Percentiles rank a stretch among this genome's conserved stretches.
These are phyloP conservation scores for Chirona hameri DNA, from an alignment of 2,888 invertebrate species.

Conservation along the genomic window DNA sequence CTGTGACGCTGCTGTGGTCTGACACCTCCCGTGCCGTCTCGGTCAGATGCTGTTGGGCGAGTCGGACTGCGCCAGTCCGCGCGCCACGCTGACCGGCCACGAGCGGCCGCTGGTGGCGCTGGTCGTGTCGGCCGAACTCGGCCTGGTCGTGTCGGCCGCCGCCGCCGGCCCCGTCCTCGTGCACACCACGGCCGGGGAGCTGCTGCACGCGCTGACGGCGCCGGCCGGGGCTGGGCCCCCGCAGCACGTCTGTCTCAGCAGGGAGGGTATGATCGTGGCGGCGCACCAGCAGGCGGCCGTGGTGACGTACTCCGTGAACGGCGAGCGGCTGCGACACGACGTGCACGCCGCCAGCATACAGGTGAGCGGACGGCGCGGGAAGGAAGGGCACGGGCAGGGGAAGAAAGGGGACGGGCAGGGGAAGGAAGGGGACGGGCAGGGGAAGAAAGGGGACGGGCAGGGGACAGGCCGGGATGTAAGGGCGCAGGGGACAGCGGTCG, in stretches of 20 bases:
- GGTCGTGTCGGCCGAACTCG: constrained; percentile 95
- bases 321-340: constrained; percentile 80
- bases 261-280: constrained; percentile 93
- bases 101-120: constrained; percentile 93
- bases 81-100: constrained; percentile 95
- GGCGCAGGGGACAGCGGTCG: too few relatives aligned
- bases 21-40: too few relatives aligned
- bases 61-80: constrained; percentile 89
- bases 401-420: too few relatives aligned
- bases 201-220: constrained; percentile 82
- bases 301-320: constrained; percentile 92
- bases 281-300: constrained; percentile 89
- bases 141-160: constrained; percentile 94
- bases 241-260: constrained; percentile 85
- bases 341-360: constrained; percentile 93
- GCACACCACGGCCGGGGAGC: constrained; percentile 96
- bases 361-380: constrained; percentile 53
- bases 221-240: constrained; percentile 66
- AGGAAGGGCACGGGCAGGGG: too few relatives aligned
- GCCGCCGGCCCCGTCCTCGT: constrained; percentile 92
- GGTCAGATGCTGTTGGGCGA: constrained; percentile 84
- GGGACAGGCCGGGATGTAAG: too few relatives aligned
- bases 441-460: too few relatives aligned
- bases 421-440: too few relatives aligned
- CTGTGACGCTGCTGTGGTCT: too few relatives aligned